Evolutionary conservation across 2,797 vertebrate genomes (phyloP).

Genomic region (Carcharodon carcharias): DNA sequence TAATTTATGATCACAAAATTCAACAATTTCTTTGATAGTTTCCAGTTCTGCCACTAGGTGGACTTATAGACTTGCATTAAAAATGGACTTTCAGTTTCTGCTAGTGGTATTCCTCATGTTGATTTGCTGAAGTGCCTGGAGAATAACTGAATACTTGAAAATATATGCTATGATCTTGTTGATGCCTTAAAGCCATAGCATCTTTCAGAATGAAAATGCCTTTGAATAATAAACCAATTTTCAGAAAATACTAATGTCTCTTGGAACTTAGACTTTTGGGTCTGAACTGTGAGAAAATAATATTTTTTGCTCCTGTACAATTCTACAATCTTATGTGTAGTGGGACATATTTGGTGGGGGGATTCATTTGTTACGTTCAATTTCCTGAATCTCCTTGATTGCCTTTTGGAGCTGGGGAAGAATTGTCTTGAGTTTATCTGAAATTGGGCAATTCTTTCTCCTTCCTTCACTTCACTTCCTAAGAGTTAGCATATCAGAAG

Average conservation of each 20-base stretch:
- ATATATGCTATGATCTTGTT: no score
- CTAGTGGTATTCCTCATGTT: not conserved
- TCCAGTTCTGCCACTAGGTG: conserved; percentile 26
- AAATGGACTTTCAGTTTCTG: not conserved
- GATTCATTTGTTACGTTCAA: not conserved
- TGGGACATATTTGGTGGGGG: not conserved
- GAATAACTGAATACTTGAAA: not conserved
- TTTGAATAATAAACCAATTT: not conserved
- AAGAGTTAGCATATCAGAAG: not conserved
- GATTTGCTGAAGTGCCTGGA: not conserved
- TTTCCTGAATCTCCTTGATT: not conserved
- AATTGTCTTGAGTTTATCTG: not conserved
- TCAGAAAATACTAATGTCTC: conserved; percentile 9
- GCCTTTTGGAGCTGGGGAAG: not conserved
- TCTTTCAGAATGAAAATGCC: not conserved
- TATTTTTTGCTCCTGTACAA: not conserved
- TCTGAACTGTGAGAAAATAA: conserved; percentile 33
- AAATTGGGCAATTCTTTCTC: not conserved
- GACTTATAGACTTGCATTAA: not conserved
- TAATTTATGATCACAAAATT: not conserved
- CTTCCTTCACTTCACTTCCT: not conserved
- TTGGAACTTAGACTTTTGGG: conserved; percentile 39
- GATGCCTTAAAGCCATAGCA: not conserved
- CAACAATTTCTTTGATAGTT: not conserved
- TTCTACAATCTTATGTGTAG: not conserved